Conservation (phyloP, 2,113 vertebrate genomes). For the Nothocercus nigrocapillus region DNA sequence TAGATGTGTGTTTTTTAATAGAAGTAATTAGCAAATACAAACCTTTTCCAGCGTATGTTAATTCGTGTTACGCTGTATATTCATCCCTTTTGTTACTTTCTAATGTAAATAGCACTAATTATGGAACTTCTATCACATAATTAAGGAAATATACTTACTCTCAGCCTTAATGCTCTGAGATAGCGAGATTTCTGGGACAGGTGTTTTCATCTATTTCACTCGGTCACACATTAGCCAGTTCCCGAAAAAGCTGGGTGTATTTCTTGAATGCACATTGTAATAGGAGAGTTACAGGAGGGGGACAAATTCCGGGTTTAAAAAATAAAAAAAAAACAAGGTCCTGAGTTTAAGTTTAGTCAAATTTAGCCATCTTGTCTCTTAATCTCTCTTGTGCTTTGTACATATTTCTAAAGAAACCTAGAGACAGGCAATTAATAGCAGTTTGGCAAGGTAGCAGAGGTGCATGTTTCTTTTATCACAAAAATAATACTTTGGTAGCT, state of each 20-base stretch:
- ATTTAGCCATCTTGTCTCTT: background rate
- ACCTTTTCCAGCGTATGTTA: background rate
- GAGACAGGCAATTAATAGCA: background rate
- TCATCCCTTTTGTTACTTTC: conserved; percentile 63
- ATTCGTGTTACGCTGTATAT: background rate
- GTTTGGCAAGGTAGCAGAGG: background rate
- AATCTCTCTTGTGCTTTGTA: background rate
- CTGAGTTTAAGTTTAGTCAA: background rate
- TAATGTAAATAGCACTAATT: conserved; percentile 72
- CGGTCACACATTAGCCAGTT: background rate
- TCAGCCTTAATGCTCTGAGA: background rate
- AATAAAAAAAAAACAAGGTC: no score
- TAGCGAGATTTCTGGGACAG: background rate
- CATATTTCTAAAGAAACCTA: background rate
- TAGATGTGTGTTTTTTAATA: background rate
- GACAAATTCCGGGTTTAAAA: background rate
- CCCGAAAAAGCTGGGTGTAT: background rate
- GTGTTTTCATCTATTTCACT: background rate
- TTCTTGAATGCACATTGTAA: background rate
- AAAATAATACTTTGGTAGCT: background rate
- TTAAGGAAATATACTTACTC: background rate
- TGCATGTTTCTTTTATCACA: background rate
- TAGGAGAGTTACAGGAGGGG: background rate
- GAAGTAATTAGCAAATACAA: conserved; percentile 60
- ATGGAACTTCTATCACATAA: background rate